Evolutionary conservation across 2,113 vertebrate species (phyloP), one percentile per base, ranked within the genome.

Genomic region (Ascaphus truei): DNA sequence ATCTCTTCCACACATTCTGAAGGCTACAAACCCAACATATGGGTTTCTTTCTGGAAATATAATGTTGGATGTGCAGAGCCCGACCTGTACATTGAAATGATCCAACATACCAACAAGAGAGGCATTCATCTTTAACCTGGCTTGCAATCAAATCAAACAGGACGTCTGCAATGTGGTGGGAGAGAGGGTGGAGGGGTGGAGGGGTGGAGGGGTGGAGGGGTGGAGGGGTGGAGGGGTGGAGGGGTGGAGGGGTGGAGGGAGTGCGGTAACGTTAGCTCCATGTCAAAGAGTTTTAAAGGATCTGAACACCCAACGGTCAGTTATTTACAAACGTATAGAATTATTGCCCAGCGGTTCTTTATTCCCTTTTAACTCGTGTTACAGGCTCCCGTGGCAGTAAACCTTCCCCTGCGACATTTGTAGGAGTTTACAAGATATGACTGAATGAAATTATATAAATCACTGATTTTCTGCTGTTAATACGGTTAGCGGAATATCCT

Each of bases 71-170:
- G 39, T 16, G 30, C 39, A 51, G 18, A 51, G 7, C 30, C 45
- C 45, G 36, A 31, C 9, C 41, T 27, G 18, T 23, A 6, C 25
- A 45, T 16, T 67, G 25, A 43, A 15, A 31, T 50, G 18, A 23
- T 4, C 36, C 20, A 72, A 18, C 34, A 57, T 39, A 55, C 62
- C 53, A 52, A 78, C 77, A 83, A 76, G 66, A 56, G 71, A 51
- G 0, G 0, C 67, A 78, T 78, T 78, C 71, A 77, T 53, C 53
- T 51, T 31, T 30, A 20, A 66, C 18, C 71, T 80, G 75, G 79
- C 75, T 75, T 27, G 5, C 34, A 60, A 50, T 80, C 75, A 85
- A 80, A 56, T 43, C 68, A 79, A 81, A 79, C 45, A 79, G 64
- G 73, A 66, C n/a, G 0, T 11, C 0, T 0, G 53, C 47, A 68